phyloP scores from a whole-genome alignment of 2,888 invertebrate species.

The Eupithecia pulchellata region DNA sequence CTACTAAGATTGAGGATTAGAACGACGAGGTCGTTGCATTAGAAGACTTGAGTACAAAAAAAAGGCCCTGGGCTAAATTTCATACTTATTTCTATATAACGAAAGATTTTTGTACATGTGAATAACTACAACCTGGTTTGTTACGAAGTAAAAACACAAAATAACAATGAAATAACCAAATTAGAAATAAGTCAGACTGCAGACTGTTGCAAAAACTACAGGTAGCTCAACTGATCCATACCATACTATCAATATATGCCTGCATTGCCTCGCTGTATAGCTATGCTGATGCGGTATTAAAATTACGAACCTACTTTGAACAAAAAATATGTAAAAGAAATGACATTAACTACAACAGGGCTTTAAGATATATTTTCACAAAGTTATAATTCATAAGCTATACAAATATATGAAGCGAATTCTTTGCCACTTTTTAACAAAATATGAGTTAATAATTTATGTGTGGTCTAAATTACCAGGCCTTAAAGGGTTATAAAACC shows the following conservation, averaged over 20 bases:
- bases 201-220: too few species aligned
- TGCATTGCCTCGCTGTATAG: too few species aligned
- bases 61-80: background rate
- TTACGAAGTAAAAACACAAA: too few species aligned
- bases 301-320: background rate
- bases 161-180: too few species aligned
- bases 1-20: constrained; percentile 6
- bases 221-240: too few species aligned
- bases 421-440: constrained; percentile 17
- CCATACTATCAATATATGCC: too few species aligned
- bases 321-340: too few species aligned
- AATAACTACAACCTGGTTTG: too few species aligned
- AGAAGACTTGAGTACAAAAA: background rate
- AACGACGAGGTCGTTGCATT: background rate
- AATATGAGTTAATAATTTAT: constrained; percentile 27
- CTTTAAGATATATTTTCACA: background rate
- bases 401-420: background rate
- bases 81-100: background rate
- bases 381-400: background rate
- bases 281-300: too few species aligned
- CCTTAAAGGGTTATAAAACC: constrained; percentile 53
- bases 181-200: too few species aligned
- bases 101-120: too few species aligned
- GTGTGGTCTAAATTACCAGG: constrained; percentile 44
- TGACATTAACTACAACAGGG: too few species aligned